A percentile compares a stretch with the other conserved stretches of the same genome.
Conservation (phyloP, 2,888 invertebrate genomes). For the Dilophus febrilis region DNA sequence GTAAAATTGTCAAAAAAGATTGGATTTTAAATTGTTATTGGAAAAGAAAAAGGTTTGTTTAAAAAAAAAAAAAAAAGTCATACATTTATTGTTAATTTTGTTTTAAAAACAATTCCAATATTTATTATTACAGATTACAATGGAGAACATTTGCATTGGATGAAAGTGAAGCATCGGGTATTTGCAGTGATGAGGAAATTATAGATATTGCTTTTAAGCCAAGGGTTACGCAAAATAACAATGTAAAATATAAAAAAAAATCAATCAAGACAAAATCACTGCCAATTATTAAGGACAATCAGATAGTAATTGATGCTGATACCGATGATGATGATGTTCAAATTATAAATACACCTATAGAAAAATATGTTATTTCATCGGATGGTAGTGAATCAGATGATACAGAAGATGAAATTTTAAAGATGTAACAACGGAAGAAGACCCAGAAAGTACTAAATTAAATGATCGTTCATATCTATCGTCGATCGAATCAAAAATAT, state of each 20-base stretch:
- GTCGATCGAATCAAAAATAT: too few species aligned
- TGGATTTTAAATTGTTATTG: constrained; percentile 55
- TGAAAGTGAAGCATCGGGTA: background rate
- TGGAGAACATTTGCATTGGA: constrained; percentile 8
- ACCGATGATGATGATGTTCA: constrained; percentile 3
- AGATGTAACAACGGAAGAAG: background rate
- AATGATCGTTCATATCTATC: too few species aligned
- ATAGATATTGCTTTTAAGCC: constrained; percentile 1
- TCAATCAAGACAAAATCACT: background rate
- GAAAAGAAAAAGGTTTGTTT: constrained; percentile 31
- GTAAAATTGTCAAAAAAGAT: constrained; percentile 44
- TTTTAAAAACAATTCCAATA: too few species aligned
- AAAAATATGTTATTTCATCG: background rate
- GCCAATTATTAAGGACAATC: background rate
- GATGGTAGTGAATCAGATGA: constrained; percentile 1
- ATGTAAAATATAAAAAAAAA: background rate
- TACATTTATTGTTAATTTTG: too few species aligned
- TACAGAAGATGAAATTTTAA: constrained; percentile 2
- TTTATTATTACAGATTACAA: constrained; percentile 8
- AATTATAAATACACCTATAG: constrained; percentile 2
- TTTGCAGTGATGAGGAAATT: constrained; percentile 8
- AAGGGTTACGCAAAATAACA: background rate
- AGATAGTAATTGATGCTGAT: background rate
- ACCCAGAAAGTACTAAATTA: too few species aligned
- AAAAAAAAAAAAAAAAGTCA: too few species aligned